Percentiles rank a stretch among this genome's conserved stretches.
Evolutionary conservation across 2,888 invertebrate species (phyloP).

Genomic region (Parasteatoda lunata): DNA sequence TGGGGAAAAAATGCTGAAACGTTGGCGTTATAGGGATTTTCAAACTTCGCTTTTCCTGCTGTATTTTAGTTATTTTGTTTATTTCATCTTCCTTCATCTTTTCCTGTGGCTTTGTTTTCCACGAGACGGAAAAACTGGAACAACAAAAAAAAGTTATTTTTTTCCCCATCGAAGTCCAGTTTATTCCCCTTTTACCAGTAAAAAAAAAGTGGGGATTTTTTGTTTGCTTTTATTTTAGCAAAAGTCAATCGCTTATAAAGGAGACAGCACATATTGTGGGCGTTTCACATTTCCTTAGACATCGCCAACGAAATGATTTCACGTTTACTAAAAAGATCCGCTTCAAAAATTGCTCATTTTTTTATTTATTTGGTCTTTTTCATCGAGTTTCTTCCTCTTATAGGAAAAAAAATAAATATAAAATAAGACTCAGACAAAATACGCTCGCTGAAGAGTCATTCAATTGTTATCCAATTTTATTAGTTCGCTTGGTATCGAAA

Average conservation of each 20-base stretch:
- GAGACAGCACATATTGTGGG: slow-evolving; percentile 42
- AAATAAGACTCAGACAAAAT: no score
- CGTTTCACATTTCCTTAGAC: slow-evolving; percentile 37
- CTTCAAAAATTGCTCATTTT: no score
- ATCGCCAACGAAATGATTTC: slow-evolving; percentile 21
- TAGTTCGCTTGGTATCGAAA: no score
- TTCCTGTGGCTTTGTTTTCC: slow-evolving; percentile 43
- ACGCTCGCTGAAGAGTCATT: no score
- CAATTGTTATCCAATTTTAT: no score
- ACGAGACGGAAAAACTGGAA: not conserved
- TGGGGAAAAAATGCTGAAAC: slow-evolving; percentile 49
- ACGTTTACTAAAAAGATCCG: slow-evolving; percentile 11
- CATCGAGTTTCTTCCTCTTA: no score
- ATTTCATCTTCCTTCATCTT: slow-evolving; percentile 47
- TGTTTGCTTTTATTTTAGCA: slow-evolving; percentile 20
- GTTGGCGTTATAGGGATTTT: slow-evolving; percentile 65
- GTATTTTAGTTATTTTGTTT: slow-evolving; percentile 32
- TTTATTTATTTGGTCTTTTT: no score
- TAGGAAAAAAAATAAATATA: no score
- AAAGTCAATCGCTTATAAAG: slow-evolving; percentile 61
- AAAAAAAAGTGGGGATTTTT: slow-evolving; percentile 8
- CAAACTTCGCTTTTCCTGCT: slow-evolving; percentile 51
- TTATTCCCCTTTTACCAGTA: slow-evolving; percentile 22
- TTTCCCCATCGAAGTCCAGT: slow-evolving; percentile 16
- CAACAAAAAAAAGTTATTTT: slow-evolving; percentile 11